Percentiles rank a stretch among this genome's conserved stretches.
phyloP scores from a whole-genome alignment of 2,113 vertebrate species.

The Takifugu flavidus region DNA sequence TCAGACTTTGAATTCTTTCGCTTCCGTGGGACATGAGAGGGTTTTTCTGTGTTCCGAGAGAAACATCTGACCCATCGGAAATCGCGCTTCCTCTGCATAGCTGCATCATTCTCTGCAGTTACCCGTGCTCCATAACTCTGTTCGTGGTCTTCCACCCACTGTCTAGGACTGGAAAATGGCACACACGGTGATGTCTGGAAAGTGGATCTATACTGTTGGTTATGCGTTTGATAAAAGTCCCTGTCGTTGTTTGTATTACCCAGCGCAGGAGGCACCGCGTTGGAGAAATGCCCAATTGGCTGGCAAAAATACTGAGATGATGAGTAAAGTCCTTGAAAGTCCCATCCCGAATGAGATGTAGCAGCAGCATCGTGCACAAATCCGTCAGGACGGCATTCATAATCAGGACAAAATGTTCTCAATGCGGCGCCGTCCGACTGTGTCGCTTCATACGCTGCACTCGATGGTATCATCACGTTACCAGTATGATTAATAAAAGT shows the following conservation, averaged over 20 bases:
- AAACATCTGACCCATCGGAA: constrained; percentile 61
- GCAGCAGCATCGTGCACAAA: no score
- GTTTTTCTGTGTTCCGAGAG: constrained; percentile 20
- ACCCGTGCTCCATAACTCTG: not conserved
- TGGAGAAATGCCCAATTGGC: not conserved
- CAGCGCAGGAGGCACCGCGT: not conserved
- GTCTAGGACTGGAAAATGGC: not conserved
- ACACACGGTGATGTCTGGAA: not conserved
- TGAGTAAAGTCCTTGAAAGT: no score
- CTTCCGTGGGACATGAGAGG: not conserved
- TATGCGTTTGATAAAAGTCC: not conserved
- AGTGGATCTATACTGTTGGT: not conserved
- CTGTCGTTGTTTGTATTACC: not conserved
- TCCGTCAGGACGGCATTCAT: no score
- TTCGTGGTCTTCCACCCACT: not conserved
- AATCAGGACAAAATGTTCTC: no score
- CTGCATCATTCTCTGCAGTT: constrained; percentile 21
- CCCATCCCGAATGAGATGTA: no score
- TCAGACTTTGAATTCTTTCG: not conserved
- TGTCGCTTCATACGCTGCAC: no score
- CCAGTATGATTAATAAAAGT: no score
- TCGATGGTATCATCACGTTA: no score
- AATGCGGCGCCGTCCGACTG: no score
- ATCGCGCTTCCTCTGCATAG: constrained; percentile 51
- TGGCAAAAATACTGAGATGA: constrained; percentile 2